Base-by-base conservation (phyloP, 2,888 invertebrate genomes). In the Luperina nickerlii region DNA sequence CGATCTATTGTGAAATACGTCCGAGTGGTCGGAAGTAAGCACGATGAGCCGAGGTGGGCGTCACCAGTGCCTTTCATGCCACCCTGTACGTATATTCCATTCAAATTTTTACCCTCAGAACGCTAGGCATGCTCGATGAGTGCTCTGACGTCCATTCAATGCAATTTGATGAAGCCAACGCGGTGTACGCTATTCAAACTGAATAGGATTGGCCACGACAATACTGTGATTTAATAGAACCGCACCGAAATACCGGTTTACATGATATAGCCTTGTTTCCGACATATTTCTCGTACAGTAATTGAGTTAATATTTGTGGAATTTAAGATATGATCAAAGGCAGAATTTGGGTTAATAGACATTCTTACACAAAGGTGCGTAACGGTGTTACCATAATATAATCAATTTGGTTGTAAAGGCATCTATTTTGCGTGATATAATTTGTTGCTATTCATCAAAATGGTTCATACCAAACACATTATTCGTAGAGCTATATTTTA, bases 71-170 rank as follows among this genome's bases (percentile, higher is more conserved):
- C 90, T 91, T 92, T 92, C 91, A 93, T 91, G 78, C 87, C 82
- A 85, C 88, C 88, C 90, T 89, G 90, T 92, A 93, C 94, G 92
- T 93, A 94, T 94, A 94, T 94, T 94, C 96, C 94, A 97, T 97
- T 96, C 96, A 96, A 96, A 96, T 96, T 97, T 97, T 97, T 96
- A 95, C 96, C 96, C 96, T 93, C 93, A 92, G 90, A 92, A 90
- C 92, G 90, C 87, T 88, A 91, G 91, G 92, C 91, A 94, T 94
- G 94, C 92, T 94, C 95, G 92, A 95, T 92, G 95, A 96, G 96
- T 95, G 94, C 95, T 95, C 95, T 95, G 95, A 94, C 95, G 95
- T 93, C 94, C 95, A 94, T 95, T 96, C 95, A 95, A 91, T 95
- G 96, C 96, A 96, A 96, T 96, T 97, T 96, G 96, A 96, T 96